Base-by-base conservation (phyloP, 1,140 invertebrate genomes). In the Lordiphosa stackelbergi region DNA sequence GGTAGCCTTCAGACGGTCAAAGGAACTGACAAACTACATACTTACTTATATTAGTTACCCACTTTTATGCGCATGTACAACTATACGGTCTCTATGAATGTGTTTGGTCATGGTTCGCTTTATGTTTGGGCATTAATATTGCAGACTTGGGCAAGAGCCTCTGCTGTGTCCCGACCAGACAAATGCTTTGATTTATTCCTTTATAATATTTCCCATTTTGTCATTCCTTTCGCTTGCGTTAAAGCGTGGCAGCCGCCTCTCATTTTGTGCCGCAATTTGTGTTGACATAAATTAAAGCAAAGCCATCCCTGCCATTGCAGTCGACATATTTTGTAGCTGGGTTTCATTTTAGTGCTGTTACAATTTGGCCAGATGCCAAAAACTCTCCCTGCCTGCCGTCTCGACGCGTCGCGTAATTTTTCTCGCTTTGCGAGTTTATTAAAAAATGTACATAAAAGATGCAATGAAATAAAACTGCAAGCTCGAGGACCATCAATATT, bases 141-240 rank as follows among this genome's bases (percentile, higher is more conserved):
- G 49, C n/a, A 36, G 47, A 54, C 55, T 38, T 69, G 49, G 40
- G 36, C 49, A 40, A 58, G 43, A 41, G 43, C 48, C 41, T 16
- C 19, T 35, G 38, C 52, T 60, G 62, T 60, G 62, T 51, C 65
- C 43, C 28, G 46, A 53, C 41, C 71, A 60, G 71, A 54, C 45
- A 58, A 69, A 60, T 66, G 54, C 46, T 59, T 74, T 74, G 72
- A 74, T 69, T 74, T 74, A 74, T 65, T 74, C 52, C 36, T 60
- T 73, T 69, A 60, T 59, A 69, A 55, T 64, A 66, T 60, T 55
- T 53, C 52, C 24, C 48, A 40, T 52, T 53, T 41, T 38, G 37
- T 5, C 19, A 22, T 45, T 6, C 10, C 45, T 16, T 36, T 13
- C 7, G 16, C 24, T 37, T 28, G 28, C 12, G 53, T 46, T 46